These are phyloP conservation scores for Lagenorhynchus albirostris DNA, from an alignment of 2,113 vertebrate species.

Conservation along the genomic window DNA sequence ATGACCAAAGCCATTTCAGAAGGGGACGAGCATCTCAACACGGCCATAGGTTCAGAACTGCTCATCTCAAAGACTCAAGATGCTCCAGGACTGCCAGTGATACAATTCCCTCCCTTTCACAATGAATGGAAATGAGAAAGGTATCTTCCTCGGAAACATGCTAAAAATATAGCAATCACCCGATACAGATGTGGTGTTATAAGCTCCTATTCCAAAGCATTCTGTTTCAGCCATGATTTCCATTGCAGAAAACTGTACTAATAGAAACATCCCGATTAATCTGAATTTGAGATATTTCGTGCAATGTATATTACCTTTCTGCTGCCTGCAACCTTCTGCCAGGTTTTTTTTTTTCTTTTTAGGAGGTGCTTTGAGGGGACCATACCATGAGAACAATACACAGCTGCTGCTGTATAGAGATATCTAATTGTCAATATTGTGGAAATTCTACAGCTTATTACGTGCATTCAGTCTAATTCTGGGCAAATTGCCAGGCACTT, in stretches of 20 bases:
- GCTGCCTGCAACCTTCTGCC: conserved; percentile 88
- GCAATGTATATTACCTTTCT: conserved; percentile 89
- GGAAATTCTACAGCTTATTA: conserved; percentile 93
- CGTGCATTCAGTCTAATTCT: conserved; percentile 93
- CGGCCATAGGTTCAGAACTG: background rate
- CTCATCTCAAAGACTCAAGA: background rate
- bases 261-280: conserved; percentile 84
- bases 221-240: conserved; percentile 77
- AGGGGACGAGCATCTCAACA: background rate
- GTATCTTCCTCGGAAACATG: conserved; percentile 66
- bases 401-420: conserved; percentile 92
- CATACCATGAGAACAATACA: conserved; percentile 91
- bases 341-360: conserved; percentile 82
- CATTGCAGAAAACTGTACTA: conserved; percentile 78
- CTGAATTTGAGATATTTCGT: conserved; percentile 85
- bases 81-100: background rate
- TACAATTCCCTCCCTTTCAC: conserved; percentile 52
- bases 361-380: conserved; percentile 89
- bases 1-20: conserved; percentile 57
- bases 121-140: conserved; percentile 74
- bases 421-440: conserved; percentile 93
- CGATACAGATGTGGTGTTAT: conserved; percentile 78
- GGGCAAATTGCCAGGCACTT: conserved; percentile 93
- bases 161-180: conserved; percentile 78
- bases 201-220: conserved; percentile 74